phyloP scores from a whole-genome alignment of 1,140 invertebrate species.

The Pantala flavescens region DNA sequence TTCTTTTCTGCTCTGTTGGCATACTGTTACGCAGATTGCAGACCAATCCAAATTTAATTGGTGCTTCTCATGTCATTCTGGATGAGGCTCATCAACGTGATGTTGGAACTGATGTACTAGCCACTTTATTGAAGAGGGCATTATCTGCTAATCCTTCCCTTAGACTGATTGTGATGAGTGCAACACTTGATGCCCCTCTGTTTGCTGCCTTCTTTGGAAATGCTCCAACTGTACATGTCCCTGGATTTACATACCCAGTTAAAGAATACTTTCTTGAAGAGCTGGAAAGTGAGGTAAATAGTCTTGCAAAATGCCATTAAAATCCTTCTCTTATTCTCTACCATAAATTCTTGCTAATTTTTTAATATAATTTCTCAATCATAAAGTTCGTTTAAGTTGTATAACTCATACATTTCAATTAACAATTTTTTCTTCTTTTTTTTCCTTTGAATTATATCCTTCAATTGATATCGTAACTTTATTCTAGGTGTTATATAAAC shows the following conservation, averaged over 20 bases:
- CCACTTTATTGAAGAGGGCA: constrained; percentile 42
- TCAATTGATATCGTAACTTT: no score
- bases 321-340: no score
- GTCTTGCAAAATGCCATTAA: neutral
- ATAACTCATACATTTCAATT: no score
- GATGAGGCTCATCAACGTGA: constrained; percentile 69
- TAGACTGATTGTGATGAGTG: constrained; percentile 76
- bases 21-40: constrained; percentile 58
- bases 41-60: constrained; percentile 35
- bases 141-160: constrained; percentile 38
- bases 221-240: constrained; percentile 34
- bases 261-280: constrained; percentile 44
- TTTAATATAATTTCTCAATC: no score
- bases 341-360: no score
- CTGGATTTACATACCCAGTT: constrained; percentile 47
- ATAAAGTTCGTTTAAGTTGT: no score
- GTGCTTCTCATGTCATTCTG: constrained; percentile 57
- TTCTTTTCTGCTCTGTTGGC: constrained; percentile 65
- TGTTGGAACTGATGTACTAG: constrained; percentile 51
- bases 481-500: no score
- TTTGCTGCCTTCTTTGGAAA: constrained; percentile 64
- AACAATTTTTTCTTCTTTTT: no score
- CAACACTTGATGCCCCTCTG: constrained; percentile 62
- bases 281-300: constrained; percentile 23
- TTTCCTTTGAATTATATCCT: no score